Base-by-base conservation (phyloP, 2,888 invertebrate species). In the Cerastis rubricosa region DNA sequence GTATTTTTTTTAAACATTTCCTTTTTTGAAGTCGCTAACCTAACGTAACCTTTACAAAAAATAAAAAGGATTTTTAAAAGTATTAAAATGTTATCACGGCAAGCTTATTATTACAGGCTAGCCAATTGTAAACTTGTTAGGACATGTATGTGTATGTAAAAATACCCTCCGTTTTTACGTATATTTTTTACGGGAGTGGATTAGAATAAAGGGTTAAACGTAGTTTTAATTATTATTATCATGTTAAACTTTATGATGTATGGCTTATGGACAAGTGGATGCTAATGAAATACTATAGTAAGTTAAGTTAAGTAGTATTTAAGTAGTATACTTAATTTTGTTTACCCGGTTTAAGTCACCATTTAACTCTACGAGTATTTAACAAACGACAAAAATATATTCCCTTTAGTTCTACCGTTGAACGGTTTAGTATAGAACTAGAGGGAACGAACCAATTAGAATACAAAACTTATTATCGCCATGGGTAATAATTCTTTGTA, bases 51-150 rank as follows among this genome's bases (percentile, higher is more conserved):
- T 35, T 22, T 45, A 64, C 12, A 59, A 40, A 49, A 76, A 72
- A 47, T 25, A 3, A n/a, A 45, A 76, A 40, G 22, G 4, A 45
- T 61, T 61, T 80, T 66, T 35, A 8, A 35, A 74, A 64, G 25
- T 74, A 65, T 51, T 59, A 40, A 74, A 74, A 25, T 45, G 35
- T 69, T 74, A 65, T 69, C 64, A 45, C 40, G n/a, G n/a, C 6
- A 17, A 22, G 35, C 29, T 54, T 80, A 71, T 81, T 81, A 63
- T 74, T 63, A 75, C 80, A 81, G 47, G 67, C 57, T 40, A 57
- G 49, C 63, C 63, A 63, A 68, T 59, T 51, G 61, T 7, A 35
- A 57, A 74, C 66, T 57, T 71, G 81, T 67, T 71, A 47, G 35
- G 8, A 64, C 49, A 70, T 49, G 35, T 80, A 61, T 25, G 59